Conservation (phyloP, 2,113 vertebrate genomes). For the Struthio camelus region DNA sequence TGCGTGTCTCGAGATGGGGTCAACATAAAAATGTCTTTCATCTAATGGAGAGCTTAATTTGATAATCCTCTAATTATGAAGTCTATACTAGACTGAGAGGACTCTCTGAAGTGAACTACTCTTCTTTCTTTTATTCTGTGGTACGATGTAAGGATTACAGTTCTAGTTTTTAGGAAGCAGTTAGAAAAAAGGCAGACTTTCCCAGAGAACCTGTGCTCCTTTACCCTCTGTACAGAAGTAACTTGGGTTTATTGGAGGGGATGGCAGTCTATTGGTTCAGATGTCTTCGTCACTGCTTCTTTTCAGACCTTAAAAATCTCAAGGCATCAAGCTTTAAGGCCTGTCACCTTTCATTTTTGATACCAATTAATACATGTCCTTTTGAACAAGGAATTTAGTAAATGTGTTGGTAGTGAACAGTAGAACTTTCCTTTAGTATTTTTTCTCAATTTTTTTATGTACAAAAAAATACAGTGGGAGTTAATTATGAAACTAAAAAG, state of each 20-base stretch:
- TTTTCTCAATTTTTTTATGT: neutral
- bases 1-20: neutral
- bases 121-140: neutral
- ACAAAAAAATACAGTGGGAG: neutral
- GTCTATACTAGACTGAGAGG: neutral
- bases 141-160: neutral
- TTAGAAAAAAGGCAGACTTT: neutral
- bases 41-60: slow-evolving; percentile 21
- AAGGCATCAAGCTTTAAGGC: neutral
- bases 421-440: neutral
- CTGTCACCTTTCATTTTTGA: neutral
- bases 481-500: neutral
- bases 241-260: neutral
- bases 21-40: slow-evolving; percentile 19
- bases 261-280: neutral
- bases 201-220: neutral
- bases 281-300: neutral
- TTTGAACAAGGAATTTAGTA: neutral
- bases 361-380: neutral
- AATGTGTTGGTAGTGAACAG: neutral
- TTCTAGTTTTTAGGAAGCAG: neutral
- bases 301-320: neutral
- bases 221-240: accelerated
- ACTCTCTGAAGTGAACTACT: neutral
- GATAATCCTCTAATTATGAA: neutral